phyloP scores from a whole-genome alignment of 2,888 invertebrate species.

The Campoplex nolae region DNA sequence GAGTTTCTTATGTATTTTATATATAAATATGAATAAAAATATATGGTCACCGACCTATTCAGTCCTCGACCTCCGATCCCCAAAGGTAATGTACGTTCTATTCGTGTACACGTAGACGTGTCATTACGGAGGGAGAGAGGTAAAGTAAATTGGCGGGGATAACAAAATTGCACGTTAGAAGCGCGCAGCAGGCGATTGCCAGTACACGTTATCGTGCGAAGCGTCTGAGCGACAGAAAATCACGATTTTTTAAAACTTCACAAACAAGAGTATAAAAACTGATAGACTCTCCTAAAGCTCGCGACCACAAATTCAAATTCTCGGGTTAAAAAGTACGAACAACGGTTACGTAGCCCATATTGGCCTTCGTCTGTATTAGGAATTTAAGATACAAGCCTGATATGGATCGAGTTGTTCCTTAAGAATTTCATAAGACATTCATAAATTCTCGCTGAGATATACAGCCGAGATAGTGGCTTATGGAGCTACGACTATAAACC shows the following conservation, averaged over 20 bases:
- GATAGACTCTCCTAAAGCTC: no score
- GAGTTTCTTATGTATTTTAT: background rate
- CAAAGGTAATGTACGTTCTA: slow-evolving; percentile 39
- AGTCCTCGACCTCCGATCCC: slow-evolving; percentile 63
- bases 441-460: slow-evolving; percentile 42
- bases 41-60: slow-evolving; percentile 27
- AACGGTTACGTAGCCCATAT: background rate
- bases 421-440: slow-evolving; percentile 29
- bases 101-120: background rate
- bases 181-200: background rate
- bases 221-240: background rate
- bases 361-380: background rate
- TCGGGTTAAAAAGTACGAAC: background rate
- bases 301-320: background rate
- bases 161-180: slow-evolving; percentile 14
- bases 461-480: background rate
- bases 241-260: background rate
- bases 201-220: slow-evolving; percentile 4
- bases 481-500: background rate
- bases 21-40: background rate
- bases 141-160: slow-evolving; percentile 28
- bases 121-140: background rate
- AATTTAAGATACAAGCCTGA: slow-evolving; percentile 2
- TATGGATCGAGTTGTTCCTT: slow-evolving; percentile 37
- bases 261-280: background rate